phyloP scores from a whole-genome alignment of 2,797 vertebrate species.

The Cyclopterus lumpus region DNA sequence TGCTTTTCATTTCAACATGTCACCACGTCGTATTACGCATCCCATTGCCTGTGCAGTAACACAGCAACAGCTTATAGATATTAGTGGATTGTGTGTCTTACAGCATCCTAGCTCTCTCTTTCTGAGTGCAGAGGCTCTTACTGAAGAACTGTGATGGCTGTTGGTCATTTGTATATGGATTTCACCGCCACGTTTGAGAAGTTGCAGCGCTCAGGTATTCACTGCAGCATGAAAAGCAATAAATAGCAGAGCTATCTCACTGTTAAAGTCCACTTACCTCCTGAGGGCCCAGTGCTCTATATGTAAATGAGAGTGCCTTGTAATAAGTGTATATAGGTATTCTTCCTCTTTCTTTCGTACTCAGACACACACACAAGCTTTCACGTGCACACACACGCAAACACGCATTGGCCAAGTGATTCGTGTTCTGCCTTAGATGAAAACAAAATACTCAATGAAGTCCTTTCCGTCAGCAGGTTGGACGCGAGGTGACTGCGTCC shows the following conservation, averaged over 20 bases:
- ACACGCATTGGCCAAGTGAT: slow-evolving; percentile 35
- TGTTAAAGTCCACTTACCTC: slow-evolving; percentile 81
- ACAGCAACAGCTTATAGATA: slow-evolving; percentile 41
- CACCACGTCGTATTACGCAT: neutral
- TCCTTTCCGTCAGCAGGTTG: slow-evolving; percentile 53
- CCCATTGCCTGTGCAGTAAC: neutral
- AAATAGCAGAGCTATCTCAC: slow-evolving; percentile 80
- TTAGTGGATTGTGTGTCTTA: slow-evolving; percentile 43
- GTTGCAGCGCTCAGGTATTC: slow-evolving; percentile 78
- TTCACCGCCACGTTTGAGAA: slow-evolving; percentile 77
- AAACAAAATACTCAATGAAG: slow-evolving; percentile 76
- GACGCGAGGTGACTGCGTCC: slow-evolving; percentile 64
- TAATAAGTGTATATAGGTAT: slow-evolving; percentile 52
- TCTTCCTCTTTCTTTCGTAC: slow-evolving; percentile 12
- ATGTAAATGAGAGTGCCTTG: slow-evolving; percentile 81
- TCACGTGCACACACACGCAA: neutral
- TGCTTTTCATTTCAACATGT: slow-evolving; percentile 17
- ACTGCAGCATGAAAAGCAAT: slow-evolving; percentile 84
- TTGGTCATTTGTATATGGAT: slow-evolving; percentile 80
- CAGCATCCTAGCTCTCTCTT: slow-evolving; percentile 47
- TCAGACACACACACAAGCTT: slow-evolving; percentile 6
- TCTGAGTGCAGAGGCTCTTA: slow-evolving; percentile 49
- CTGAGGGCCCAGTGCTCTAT: slow-evolving; percentile 78
- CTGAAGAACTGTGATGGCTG: slow-evolving; percentile 61
- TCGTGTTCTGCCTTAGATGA: slow-evolving; percentile 53